Conservation (phyloP, 2,888 invertebrate genomes). For the Mellilla xanthometata region DNA sequence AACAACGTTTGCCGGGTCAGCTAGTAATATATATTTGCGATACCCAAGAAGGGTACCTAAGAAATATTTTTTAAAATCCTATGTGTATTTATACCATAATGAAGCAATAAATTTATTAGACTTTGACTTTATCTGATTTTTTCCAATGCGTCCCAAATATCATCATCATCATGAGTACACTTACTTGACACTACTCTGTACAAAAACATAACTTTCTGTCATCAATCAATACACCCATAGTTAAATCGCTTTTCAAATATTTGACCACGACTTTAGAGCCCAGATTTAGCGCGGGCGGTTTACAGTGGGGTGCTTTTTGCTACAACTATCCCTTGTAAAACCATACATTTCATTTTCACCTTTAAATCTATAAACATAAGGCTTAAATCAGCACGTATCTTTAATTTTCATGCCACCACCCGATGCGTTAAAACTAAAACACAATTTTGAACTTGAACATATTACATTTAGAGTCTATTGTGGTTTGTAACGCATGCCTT, state of each 20-base stretch:
- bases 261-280: conserved; percentile 59
- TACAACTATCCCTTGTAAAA: conserved; percentile 29
- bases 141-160: too few relatives aligned
- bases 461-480: background rate
- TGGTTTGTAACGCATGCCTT: background rate
- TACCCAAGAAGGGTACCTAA: too few relatives aligned
- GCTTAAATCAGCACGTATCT: background rate
- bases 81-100: too few relatives aligned
- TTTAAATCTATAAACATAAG: background rate
- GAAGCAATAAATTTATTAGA: too few relatives aligned
- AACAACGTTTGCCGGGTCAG: too few relatives aligned
- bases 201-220: conserved; percentile 53
- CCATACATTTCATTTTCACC: background rate
- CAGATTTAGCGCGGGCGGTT: conserved; percentile 58
- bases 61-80: too few relatives aligned
- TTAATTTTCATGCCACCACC: background rate
- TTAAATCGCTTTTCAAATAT: conserved; percentile 76
- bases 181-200: conserved; percentile 45
- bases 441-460: background rate
- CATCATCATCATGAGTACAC: too few relatives aligned
- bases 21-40: too few relatives aligned
- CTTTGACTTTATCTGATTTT: too few relatives aligned
- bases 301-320: conserved; percentile 28
- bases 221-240: conserved; percentile 63
- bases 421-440: too few relatives aligned